These are phyloP conservation scores for Phodopus roborovskii DNA, from an alignment of 2,113 vertebrate species.

Conservation along the genomic window DNA sequence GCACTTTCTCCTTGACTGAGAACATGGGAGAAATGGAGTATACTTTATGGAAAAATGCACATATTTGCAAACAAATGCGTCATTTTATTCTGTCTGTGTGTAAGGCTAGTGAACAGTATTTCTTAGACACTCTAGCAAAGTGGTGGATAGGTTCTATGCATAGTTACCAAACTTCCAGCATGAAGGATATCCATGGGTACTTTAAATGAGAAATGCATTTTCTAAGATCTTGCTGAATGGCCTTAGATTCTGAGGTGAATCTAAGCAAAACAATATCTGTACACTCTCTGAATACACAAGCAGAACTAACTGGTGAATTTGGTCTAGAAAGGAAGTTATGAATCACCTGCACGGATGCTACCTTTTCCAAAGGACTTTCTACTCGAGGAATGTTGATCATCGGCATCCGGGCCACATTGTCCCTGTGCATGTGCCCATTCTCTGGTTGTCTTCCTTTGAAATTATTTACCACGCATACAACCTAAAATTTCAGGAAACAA, in stretches of 20 bases:
- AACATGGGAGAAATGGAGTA: neutral
- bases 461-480: slow-evolving; percentile 98
- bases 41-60: neutral
- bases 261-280: neutral
- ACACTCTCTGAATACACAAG: neutral
- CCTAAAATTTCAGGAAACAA: slow-evolving; percentile 87
- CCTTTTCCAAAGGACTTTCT: slow-evolving; percentile 97
- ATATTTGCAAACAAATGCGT: neutral
- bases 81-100: rapidly evolving
- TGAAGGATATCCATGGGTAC: neutral
- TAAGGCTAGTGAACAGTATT: neutral
- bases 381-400: slow-evolving; percentile 92
- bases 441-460: slow-evolving; percentile 96
- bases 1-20: neutral
- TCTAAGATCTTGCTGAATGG: neutral
- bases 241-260: neutral
- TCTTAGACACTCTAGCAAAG: neutral
- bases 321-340: slow-evolving; percentile 2
- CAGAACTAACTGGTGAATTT: neutral
- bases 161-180: neutral
- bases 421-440: slow-evolving; percentile 87
- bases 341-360: slow-evolving; percentile 89
- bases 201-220: neutral
- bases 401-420: slow-evolving; percentile 86
- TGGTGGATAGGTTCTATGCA: neutral